Percentiles rank a stretch among this genome's conserved stretches.
These are phyloP conservation scores for Hemicordylus capensis DNA, from an alignment of 2,113 vertebrate genomes.

Conservation along the genomic window DNA sequence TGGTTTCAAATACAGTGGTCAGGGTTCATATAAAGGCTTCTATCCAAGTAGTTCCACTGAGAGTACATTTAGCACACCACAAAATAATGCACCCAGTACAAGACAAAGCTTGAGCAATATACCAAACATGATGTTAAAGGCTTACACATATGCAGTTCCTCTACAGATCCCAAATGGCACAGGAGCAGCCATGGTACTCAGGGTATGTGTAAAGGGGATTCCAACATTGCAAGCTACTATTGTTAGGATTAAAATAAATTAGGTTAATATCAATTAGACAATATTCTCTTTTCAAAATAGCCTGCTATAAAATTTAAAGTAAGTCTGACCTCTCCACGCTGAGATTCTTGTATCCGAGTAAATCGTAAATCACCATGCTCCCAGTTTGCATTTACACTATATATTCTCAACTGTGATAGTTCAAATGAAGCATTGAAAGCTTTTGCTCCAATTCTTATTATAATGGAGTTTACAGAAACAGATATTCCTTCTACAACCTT, in stretches of 20 bases:
- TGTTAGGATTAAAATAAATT: not conserved
- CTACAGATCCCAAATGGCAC: not conserved
- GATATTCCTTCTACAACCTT: slow-evolving; percentile 98
- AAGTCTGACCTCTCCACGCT: slow-evolving; percentile 88
- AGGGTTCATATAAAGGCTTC: not conserved
- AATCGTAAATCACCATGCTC: slow-evolving; percentile 87
- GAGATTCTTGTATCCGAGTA: slow-evolving; percentile 92
- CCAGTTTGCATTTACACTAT: slow-evolving; percentile 97
- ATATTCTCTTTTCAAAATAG: not conserved
- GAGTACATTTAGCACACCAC: not conserved
- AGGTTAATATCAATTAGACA: not conserved
- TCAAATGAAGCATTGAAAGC: slow-evolving; percentile 99
- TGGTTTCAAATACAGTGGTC: not conserved
- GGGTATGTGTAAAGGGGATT: not conserved
- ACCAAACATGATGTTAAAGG: not conserved
- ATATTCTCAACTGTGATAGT: slow-evolving; percentile 95
- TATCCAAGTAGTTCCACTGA: not conserved
- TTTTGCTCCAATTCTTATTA: slow-evolving; percentile 95
- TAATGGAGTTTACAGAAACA: slow-evolving; percentile 95
- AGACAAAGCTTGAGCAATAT: not conserved
- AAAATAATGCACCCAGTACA: not conserved
- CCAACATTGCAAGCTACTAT: not conserved
- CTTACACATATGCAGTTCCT: not conserved
- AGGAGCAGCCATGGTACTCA: not conserved
- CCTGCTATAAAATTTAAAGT: not conserved